Evolutionary conservation across 1,140 invertebrate genomes (phyloP).

Genomic region (Neotoxoptera formosana): DNA sequence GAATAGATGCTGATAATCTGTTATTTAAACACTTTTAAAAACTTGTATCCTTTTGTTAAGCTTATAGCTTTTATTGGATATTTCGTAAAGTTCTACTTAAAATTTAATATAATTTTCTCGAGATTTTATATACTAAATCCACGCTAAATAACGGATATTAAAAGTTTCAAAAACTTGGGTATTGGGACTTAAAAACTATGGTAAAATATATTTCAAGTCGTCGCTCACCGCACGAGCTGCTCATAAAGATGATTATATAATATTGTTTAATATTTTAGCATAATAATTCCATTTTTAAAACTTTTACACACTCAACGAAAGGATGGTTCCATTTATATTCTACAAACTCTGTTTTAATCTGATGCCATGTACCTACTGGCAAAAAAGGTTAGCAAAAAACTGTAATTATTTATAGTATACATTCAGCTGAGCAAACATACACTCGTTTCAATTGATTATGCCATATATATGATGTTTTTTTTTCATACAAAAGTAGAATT

Average conservation of each 20-base stretch:
- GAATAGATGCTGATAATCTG: neutral
- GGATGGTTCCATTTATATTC: neutral
- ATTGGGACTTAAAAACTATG: neutral
- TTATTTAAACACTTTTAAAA: conserved; percentile 12
- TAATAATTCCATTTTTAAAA: neutral
- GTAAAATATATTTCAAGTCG: neutral
- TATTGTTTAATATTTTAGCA: neutral
- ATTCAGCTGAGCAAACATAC: neutral
- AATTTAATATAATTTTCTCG: conserved; percentile 25
- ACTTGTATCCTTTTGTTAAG: conserved; percentile 20
- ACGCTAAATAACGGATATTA: conserved; percentile 10
- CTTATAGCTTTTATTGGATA: neutral
- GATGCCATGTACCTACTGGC: neutral
- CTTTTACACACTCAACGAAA: neutral
- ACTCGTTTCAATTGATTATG: neutral
- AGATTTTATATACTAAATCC: conserved; percentile 6
- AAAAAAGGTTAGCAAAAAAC: conserved; percentile 2
- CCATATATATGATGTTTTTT: neutral
- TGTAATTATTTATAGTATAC: conserved; percentile 3
- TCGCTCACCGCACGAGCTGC: neutral
- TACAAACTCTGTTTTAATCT: neutral
- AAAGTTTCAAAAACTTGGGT: conserved; percentile 8
- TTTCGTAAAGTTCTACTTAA: neutral
- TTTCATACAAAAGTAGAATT: neutral
- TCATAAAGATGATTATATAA: neutral